Evolutionary conservation across 1,140 invertebrate genomes (phyloP).

Genomic region (Bombus huntii): DNA sequence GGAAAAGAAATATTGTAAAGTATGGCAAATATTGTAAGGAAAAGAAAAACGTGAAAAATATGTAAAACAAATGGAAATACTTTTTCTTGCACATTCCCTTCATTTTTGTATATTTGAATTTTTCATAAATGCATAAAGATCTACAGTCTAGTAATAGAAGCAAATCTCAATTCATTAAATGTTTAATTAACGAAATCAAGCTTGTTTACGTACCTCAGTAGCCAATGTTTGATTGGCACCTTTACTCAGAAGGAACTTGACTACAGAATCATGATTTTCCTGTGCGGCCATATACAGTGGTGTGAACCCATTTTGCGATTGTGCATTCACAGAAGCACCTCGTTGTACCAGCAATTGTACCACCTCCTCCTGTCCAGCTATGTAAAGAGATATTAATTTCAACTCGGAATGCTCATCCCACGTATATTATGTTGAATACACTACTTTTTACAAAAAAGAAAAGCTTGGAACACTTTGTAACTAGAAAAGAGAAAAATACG

Average conservation of each 20-base stretch:
- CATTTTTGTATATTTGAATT: no score
- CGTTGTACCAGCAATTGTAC: slow-evolving; percentile 94
- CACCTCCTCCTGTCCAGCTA: slow-evolving; percentile 97
- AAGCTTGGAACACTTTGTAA: not conserved
- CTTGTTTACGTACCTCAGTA: slow-evolving; percentile 90
- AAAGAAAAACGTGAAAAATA: no score
- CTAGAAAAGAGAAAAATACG: not conserved
- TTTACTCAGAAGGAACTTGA: slow-evolving; percentile 95
- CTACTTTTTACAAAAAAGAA: not conserved
- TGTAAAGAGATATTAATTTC: slow-evolving; percentile 64
- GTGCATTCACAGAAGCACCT: slow-evolving; percentile 97
- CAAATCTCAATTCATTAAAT: not conserved
- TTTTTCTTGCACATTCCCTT: not conserved
- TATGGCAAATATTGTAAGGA: no score
- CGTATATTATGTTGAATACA: not conserved
- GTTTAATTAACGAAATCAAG: not conserved
- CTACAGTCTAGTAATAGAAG: no score
- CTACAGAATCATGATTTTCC: slow-evolving; percentile 98
- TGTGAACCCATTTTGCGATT: slow-evolving; percentile 98
- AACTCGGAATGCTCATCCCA: slow-evolving; percentile 34
- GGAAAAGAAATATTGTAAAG: no score
- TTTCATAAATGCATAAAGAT: no score
- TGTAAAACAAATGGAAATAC: not conserved
- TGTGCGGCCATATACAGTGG: slow-evolving; percentile 99
- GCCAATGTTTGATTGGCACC: slow-evolving; percentile 98